Conservation (phyloP, 2,888 invertebrate species). For the Lasiommata megera region DNA sequence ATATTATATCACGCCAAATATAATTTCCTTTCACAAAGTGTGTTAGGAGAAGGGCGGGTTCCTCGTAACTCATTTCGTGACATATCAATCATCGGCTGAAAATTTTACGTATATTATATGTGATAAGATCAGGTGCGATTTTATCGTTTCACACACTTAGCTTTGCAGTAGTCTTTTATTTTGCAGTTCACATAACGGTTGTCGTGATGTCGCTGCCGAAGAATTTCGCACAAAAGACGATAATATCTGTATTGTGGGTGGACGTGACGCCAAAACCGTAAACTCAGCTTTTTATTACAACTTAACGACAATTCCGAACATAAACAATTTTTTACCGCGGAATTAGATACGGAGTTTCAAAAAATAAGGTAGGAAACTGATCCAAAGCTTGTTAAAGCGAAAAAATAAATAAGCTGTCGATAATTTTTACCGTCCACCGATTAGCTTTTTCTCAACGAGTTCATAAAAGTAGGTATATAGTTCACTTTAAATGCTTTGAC, state of each 20-base stretch:
- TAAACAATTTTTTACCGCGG: slow-evolving; percentile 12
- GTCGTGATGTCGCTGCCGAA: slow-evolving; percentile 53
- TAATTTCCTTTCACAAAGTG: no score
- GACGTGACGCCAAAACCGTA: slow-evolving; percentile 40
- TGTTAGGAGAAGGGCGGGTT: no score
- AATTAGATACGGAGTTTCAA: slow-evolving; percentile 15
- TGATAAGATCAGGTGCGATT: neutral
- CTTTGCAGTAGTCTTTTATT: slow-evolving; percentile 26
- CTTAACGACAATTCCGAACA: slow-evolving; percentile 4
- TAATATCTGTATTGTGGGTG: slow-evolving; percentile 54
- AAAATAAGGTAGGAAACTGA: slow-evolving; percentile 7
- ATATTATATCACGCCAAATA: no score
- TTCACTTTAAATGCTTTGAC: no score
- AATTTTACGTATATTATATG: neutral
- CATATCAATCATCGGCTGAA: neutral
- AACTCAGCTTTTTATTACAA: slow-evolving; percentile 15
- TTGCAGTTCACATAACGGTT: slow-evolving; percentile 54
- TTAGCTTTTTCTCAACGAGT: neutral
- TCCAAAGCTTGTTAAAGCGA: neutral
- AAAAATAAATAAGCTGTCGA: neutral
- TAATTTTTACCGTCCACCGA: neutral
- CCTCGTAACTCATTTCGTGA: slow-evolving; percentile 2
- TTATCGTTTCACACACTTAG: slow-evolving; percentile 3
- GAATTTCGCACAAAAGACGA: slow-evolving; percentile 46
- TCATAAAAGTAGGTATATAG: no score